Percentiles rank a stretch among this genome's conserved stretches.
Evolutionary conservation across 2,797 vertebrate genomes (phyloP).

Genomic region (Babyrousa celebensis): DNA sequence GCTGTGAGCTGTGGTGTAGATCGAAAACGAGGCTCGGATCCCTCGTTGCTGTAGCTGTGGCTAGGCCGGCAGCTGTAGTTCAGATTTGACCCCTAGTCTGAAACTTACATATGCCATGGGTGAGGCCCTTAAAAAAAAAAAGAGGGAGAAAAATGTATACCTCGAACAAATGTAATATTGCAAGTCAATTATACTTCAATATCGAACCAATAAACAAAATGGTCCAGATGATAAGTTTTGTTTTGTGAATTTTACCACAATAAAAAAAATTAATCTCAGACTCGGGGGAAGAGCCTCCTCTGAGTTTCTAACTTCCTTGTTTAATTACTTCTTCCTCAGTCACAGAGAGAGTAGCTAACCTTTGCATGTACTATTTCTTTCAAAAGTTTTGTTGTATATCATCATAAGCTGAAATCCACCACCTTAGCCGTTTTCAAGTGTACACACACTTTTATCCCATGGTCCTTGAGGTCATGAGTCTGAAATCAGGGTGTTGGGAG

Average conservation of each 20-base stretch:
- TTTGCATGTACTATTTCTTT: background rate
- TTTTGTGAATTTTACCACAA: background rate
- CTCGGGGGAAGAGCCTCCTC: background rate
- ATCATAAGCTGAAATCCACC: background rate
- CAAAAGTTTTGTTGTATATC: background rate
- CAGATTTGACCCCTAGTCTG: no score
- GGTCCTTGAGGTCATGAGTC: background rate
- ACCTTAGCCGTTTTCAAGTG: background rate
- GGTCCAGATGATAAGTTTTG: background rate
- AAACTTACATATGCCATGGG: no score
- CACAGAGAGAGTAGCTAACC: background rate
- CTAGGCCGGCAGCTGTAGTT: no score
- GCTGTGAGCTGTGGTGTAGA: no score
- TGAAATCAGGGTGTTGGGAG: background rate
- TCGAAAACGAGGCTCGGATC: no score
- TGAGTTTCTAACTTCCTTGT: background rate
- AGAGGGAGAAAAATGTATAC: no score
- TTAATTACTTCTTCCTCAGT: background rate
- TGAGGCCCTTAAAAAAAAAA: no score
- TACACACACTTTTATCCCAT: background rate
- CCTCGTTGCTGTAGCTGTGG: no score
- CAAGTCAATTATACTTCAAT: background rate
- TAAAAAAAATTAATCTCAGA: background rate
- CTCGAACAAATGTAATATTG: background rate
- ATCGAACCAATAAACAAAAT: background rate